Conservation (phyloP, 1,140 invertebrate genomes). For the Drosophila prosaltans region DNA sequence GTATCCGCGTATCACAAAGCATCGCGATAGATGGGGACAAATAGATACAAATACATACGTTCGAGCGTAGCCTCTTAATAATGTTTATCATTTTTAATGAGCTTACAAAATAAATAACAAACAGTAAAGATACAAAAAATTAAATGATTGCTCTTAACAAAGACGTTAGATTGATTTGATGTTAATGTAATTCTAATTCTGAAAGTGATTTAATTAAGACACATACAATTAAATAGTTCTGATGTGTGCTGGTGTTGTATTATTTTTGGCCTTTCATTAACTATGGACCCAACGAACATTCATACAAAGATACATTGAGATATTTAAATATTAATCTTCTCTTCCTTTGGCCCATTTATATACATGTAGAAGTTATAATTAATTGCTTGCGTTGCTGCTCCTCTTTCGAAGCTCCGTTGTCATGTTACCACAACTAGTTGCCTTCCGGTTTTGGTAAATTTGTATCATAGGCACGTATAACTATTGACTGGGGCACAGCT, state of each 20-base stretch:
- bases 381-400: constrained; percentile 9
- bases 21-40: constrained; percentile 43
- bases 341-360: constrained; percentile 8
- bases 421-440: constrained; percentile 56
- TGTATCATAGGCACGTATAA: constrained; percentile 96
- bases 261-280: constrained; percentile 49
- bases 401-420: background rate
- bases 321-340: constrained; percentile 24
- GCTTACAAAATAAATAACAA: constrained; percentile 77
- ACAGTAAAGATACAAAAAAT: constrained; percentile 63
- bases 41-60: constrained; percentile 48
- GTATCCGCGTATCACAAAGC: constrained; percentile 55
- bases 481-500: constrained; percentile 94
- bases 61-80: constrained; percentile 56
- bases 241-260: constrained; percentile 28
- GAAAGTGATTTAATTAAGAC: constrained; percentile 55
- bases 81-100: constrained; percentile 38
- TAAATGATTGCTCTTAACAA: constrained; percentile 52
- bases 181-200: constrained; percentile 16
- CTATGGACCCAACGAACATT: background rate
- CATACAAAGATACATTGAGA: constrained; percentile 2
- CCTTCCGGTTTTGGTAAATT: constrained; percentile 92
- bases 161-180: constrained; percentile 20
- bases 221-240: constrained; percentile 62
- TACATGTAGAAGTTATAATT: constrained; percentile 17